Base-by-base conservation (phyloP, 1,140 invertebrate species). In the Papilio polyxenes region DNA sequence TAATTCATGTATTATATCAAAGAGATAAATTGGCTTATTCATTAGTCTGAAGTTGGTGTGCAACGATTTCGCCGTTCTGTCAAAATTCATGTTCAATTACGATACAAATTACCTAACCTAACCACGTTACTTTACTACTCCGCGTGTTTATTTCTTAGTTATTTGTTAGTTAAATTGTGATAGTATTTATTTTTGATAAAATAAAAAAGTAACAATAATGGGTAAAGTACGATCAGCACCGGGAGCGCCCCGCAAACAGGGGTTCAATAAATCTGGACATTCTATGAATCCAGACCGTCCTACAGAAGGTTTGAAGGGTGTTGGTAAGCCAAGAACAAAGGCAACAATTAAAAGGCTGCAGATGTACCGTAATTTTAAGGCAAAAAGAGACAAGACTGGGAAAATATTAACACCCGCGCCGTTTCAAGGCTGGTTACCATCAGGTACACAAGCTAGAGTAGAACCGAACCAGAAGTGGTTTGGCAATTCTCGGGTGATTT, bases 391-490 rank as follows among this genome's bases (percentile, higher is more conserved):
- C 95, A 96, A 96, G 87, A 95, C 95, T 74, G 99, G 99, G 49
- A 98, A 99, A 95, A 99, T 99, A 75, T 95, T 99, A 11, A 97
- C 96, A 81, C 97, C 98, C 49, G 99, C 99, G 7, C 98, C 99
- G 3, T 99, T 99, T 91, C 98, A 99, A 96, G 97, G 97, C 59
- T 96, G 96, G 92, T 92, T 99, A 17, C 93, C 97, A n/a, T 97
- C 98, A 80, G 99, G 99, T 37, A 97, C 98, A 3, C 96, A 97
- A 88, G 98, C 99, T 53, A 95, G 99, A 75, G 97, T 99, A 9
- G 99, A 99, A 94, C 99, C 99, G 9, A 99, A 98, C 85, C 98
- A 98, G 89, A 98, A 98, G 93, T 99, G 99, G 99, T 99, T 99
- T 95, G 98, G 98, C 84, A 98, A 98, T 89, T 97, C 97, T 0